These are phyloP conservation scores for Palythoa grandiflora DNA, from an alignment of 92 coral and sea anemone genomes.

Conservation along the genomic window DNA sequence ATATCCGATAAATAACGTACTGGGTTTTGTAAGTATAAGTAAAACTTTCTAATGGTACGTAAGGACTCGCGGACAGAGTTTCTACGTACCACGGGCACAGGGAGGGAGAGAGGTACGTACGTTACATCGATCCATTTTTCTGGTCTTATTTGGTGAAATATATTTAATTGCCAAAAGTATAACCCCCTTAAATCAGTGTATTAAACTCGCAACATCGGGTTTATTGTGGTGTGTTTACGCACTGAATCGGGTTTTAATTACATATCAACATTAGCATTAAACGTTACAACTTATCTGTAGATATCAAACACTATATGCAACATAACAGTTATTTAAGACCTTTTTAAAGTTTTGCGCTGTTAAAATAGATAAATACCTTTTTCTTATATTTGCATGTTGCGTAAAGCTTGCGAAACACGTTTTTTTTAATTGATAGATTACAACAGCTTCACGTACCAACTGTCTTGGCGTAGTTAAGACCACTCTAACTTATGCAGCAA, in stretches of 20 bases:
- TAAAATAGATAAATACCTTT: not conserved
- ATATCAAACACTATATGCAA: not conserved
- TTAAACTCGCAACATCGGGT: not conserved
- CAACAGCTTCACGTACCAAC: not conserved
- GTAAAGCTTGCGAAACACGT: not conserved
- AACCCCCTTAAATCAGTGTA: not conserved
- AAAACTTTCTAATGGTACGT: not conserved
- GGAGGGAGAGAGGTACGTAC: not conserved
- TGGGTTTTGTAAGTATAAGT: conserved; percentile 27
- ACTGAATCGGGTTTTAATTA: not conserved
- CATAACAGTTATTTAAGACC: not conserved
- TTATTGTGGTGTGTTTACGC: not conserved
- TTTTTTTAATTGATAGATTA: not conserved
- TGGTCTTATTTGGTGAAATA: not conserved
- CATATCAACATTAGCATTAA: not conserved
- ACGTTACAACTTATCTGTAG: not conserved
- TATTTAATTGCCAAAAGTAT: not conserved
- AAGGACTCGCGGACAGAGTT: not conserved
- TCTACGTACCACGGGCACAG: not conserved
- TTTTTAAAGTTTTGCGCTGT: not conserved
- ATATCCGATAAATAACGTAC: not conserved
- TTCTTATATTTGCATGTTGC: not conserved
- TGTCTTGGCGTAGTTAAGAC: not conserved
- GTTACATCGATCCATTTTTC: not conserved
- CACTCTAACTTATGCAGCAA: not conserved